Evolutionary conservation across 1,140 invertebrate species (phyloP).

Genomic region (Musca vetustissima): DNA sequence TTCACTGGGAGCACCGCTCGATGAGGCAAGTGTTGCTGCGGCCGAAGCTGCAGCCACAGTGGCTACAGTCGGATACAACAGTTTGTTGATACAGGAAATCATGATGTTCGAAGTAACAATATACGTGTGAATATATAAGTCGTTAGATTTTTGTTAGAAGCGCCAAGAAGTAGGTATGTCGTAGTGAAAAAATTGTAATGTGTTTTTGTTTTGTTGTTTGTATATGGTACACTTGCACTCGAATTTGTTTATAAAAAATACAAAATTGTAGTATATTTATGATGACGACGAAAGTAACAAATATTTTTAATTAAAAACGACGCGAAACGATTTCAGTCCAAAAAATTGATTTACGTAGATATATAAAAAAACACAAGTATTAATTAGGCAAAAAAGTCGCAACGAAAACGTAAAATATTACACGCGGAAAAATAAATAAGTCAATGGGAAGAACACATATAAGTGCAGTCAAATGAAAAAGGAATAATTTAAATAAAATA

Average conservation of each 20-base stretch:
- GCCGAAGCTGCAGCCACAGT: slow-evolving; percentile 27
- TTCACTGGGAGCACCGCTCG: slow-evolving; percentile 48
- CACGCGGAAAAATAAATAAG: too few species aligned
- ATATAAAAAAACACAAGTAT: slow-evolving; percentile 1
- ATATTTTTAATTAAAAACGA: too few species aligned
- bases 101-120: slow-evolving; percentile 29
- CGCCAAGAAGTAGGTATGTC: not conserved
- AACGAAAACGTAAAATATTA: not conserved
- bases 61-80: slow-evolving; percentile 41
- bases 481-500: slow-evolving; percentile 29
- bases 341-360: too few species aligned
- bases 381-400: not conserved
- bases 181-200: too few species aligned
- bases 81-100: slow-evolving; percentile 51
- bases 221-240: too few species aligned
- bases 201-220: too few species aligned
- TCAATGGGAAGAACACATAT: slow-evolving; percentile 19
- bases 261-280: too few species aligned
- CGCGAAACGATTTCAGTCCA: too few species aligned
- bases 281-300: too few species aligned
- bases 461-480: slow-evolving; percentile 6
- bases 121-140: slow-evolving; percentile 43
- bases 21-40: slow-evolving; percentile 27
- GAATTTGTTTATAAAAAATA: too few species aligned
- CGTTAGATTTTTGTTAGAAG: not conserved